Base-by-base conservation (phyloP, 1,140 invertebrate genomes). In the Zaprionus inermis region DNA sequence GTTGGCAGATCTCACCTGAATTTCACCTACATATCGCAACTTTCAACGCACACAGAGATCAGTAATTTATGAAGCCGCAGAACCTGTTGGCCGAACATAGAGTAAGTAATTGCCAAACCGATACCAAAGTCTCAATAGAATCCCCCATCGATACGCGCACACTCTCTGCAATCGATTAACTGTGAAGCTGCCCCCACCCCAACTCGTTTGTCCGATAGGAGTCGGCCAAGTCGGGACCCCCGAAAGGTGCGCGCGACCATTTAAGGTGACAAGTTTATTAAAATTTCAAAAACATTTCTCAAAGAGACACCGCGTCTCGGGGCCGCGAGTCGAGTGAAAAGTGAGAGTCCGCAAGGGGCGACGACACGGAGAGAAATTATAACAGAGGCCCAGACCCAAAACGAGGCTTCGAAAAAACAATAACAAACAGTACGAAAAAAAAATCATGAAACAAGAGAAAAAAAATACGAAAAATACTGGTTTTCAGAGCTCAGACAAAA, bases 311-410 rank as follows among this genome's bases (percentile, higher is more conserved):
- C 52, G 12, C 38, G 24, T 57, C 52, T 14, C 32, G 10, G 16
- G 14, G 28, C 28, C n/a, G n/a, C n/a, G n/a, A 28, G 28, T 32
- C 16, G 46, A 52, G 55, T 52, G 55, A 79, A 88, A 88, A 88
- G 83, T 83, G 83, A 88, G 83, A 88, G 82, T 86, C 81, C 59
- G 41, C 1, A 69, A 51, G 67, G 46, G 24, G 51, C 54, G 64
- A 64, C 20, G 56, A 68, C 56, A 52, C 41, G 69, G 73, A 88
- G 84, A 83, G 83, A 88, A 88, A 88, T 83, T 86, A 88, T 78
- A 88, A 60, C 79, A 80, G 78, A 69, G 51, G 28, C 59, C 44
- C 32, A 44, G 59, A 63, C 72, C 77, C 58, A 69, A 67, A 63
- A 52, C 73, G 59, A 60, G 59, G 44, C 61, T 65, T 51, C 30